phyloP scores from a whole-genome alignment of 2,113 vertebrate species.

The Rynchops niger region DNA sequence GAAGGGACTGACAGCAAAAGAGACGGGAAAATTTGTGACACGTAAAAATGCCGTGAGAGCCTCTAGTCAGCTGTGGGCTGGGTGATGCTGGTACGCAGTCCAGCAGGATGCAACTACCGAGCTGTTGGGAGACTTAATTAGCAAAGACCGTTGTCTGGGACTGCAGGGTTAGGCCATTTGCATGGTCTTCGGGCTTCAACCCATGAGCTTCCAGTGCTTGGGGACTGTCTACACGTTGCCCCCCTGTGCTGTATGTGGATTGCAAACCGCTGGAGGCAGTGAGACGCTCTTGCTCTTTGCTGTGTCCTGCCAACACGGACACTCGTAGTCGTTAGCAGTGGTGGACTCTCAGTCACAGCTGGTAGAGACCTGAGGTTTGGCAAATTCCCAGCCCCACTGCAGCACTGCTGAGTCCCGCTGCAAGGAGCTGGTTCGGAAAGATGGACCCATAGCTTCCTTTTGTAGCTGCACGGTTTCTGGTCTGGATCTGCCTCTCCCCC shows the following conservation, averaged over 20 bases:
- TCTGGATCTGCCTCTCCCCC: neutral
- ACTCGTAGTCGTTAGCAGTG: rapidly evolving
- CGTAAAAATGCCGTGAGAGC: neutral
- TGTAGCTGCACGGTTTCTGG: neutral
- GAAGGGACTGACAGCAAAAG: neutral
- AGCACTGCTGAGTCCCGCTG: neutral
- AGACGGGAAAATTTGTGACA: neutral
- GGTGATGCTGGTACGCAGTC: neutral
- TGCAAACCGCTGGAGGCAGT: neutral
- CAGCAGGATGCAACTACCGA: neutral
- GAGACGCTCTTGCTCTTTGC: neutral
- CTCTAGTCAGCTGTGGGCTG: neutral
- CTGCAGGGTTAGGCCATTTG: neutral
- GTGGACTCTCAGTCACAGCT: neutral
- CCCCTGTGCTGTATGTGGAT: neutral
- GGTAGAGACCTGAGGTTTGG: neutral
- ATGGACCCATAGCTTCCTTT: neutral
- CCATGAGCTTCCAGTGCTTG: neutral
- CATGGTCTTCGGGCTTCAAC: neutral
- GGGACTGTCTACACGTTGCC: neutral
- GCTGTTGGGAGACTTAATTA: neutral
- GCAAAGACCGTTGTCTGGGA: neutral
- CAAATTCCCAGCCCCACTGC: neutral
- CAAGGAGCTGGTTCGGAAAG: neutral
- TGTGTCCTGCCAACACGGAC: neutral